A percentile compares a stretch with the other conserved stretches of the same genome.
Evolutionary conservation across 1,140 invertebrate species (phyloP).

Genomic region (Trichoplusia ni): DNA sequence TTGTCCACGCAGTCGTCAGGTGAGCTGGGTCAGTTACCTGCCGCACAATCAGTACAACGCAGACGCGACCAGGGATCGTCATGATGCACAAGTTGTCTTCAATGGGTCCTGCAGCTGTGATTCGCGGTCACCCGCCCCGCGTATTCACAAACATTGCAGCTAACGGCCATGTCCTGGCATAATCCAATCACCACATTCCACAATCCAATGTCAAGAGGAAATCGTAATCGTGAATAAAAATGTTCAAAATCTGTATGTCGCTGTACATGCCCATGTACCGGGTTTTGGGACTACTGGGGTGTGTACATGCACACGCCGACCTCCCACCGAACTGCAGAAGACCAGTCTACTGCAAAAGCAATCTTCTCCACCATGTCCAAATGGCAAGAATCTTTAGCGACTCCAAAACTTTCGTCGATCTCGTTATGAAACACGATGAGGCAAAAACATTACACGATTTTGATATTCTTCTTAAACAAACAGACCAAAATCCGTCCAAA

Average conservation of each 20-base stretch:
- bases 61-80: too few species aligned
- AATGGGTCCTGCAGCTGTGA: too few species aligned
- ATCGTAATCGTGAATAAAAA: too few species aligned
- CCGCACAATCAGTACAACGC: background rate
- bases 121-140: too few species aligned
- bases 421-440: slow-evolving; percentile 52
- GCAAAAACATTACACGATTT: slow-evolving; percentile 81
- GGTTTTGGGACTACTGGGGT: too few species aligned
- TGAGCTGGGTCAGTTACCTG: slow-evolving; percentile 5
- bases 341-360: slow-evolving; percentile 89
- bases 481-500: slow-evolving; percentile 80
- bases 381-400: slow-evolving; percentile 87
- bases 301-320: slow-evolving; percentile 41
- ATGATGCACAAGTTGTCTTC: too few species aligned
- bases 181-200: too few species aligned
- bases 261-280: too few species aligned
- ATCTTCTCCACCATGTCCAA: slow-evolving; percentile 89
- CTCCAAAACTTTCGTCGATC: slow-evolving; percentile 94
- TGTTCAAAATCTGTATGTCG: too few species aligned
- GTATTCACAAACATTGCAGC: too few species aligned
- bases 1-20: background rate
- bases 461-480: slow-evolving; percentile 83
- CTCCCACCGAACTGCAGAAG: slow-evolving; percentile 74
- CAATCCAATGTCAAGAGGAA: slow-evolving; percentile 40
- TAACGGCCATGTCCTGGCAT: too few species aligned